A percentile compares a stretch with the other conserved stretches of the same genome.
phyloP scores from a whole-genome alignment of 2,113 vertebrate genomes.

The Sula dactylatra region DNA sequence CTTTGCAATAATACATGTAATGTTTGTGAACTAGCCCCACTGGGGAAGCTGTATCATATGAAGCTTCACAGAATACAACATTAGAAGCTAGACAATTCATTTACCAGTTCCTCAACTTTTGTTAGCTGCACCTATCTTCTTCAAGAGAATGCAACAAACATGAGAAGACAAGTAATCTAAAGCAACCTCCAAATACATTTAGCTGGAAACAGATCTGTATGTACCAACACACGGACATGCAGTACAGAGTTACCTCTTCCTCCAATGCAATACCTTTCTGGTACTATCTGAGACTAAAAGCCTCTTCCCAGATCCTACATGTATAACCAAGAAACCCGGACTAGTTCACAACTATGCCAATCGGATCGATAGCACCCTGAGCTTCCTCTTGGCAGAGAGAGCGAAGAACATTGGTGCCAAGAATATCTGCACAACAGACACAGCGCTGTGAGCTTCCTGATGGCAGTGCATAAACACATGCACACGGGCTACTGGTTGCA shows the following conservation, averaged over 20 bases:
- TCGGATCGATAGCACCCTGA: neutral
- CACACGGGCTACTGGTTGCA: neutral
- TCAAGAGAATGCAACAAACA: neutral
- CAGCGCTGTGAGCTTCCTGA: neutral
- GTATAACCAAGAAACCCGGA: neutral
- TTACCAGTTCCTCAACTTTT: neutral
- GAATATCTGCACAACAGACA: neutral
- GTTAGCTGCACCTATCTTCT: neutral
- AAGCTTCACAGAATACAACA: neutral
- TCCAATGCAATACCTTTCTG: neutral
- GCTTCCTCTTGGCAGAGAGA: neutral
- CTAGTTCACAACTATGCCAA: neutral
- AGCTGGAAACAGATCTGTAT: neutral
- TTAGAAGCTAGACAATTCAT: neutral
- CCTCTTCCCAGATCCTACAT: neutral
- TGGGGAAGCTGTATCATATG: conserved; percentile 6
- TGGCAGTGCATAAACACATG: neutral
- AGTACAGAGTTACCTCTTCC: neutral
- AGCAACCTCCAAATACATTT: neutral
- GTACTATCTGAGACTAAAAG: neutral
- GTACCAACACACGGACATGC: neutral
- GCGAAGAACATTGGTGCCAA: neutral
- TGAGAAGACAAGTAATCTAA: neutral
- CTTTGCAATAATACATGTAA: conserved; percentile 54
- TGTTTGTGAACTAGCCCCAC: neutral